A percentile compares a stretch with the other conserved stretches of the same genome.
Evolutionary conservation across 1,140 invertebrate species (phyloP).

Genomic region (Brachionus plicatilis): DNA sequence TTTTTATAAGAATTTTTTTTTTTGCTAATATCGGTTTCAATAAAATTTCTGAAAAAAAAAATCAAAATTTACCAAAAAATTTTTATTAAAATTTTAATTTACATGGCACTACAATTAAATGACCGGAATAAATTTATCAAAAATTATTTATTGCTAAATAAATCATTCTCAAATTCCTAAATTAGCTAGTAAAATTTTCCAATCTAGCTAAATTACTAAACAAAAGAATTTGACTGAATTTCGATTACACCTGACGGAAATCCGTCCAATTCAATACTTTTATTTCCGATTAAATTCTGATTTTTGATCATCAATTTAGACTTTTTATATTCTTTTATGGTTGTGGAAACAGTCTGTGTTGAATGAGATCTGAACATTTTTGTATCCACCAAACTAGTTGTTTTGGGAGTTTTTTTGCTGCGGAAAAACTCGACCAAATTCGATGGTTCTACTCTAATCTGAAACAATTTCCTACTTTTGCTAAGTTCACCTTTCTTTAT

Average conservation of each 20-base stretch:
- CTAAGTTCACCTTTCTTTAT: not conserved
- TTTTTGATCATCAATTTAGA: not conserved
- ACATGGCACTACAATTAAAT: not conserved
- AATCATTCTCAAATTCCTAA: not conserved
- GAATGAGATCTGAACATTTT: not conserved
- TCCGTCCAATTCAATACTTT: not conserved
- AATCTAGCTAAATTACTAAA: not conserved
- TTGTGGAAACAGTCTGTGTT: not conserved
- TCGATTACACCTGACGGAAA: not conserved
- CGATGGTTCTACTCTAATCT: constrained; percentile 7
- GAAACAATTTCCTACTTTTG: constrained; percentile 36
- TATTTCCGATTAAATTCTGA: not conserved
- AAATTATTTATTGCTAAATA: not conserved
- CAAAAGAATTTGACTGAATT: not conserved
- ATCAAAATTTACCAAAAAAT: not conserved
- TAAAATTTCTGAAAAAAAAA: not conserved
- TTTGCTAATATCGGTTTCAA: not conserved
- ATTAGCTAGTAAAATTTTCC: not conserved
- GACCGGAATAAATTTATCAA: not conserved
- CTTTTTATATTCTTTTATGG: constrained; percentile 12
- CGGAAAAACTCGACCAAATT: constrained; percentile 9
- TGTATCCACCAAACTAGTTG: not conserved
- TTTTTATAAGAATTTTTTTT: not conserved
- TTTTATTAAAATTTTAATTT: not conserved
- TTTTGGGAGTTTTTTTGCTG: not conserved